Conservation (phyloP, 2,888 invertebrate species). For the Andrena praecox region DNA sequence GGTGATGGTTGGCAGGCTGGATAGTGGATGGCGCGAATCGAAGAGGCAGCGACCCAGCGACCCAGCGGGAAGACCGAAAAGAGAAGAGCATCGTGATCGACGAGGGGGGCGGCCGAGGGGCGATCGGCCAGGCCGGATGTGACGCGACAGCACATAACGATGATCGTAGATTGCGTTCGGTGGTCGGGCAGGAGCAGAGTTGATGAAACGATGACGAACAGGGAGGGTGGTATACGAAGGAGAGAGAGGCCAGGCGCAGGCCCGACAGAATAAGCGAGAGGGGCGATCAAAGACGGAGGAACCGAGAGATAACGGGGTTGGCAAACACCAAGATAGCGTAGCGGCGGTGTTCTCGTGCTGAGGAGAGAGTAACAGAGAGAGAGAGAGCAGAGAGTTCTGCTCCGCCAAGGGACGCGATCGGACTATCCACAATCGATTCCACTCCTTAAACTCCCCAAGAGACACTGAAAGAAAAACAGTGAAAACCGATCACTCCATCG, state of each 20-base stretch:
- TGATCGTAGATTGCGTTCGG: conserved; percentile 78
- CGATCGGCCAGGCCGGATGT: conserved; percentile 74
- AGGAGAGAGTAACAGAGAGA: conserved; percentile 9
- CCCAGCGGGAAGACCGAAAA: conserved; percentile 28
- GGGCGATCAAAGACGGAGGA: conserved; percentile 73
- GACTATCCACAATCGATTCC: conserved; percentile 15
- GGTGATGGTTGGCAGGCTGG: neutral
- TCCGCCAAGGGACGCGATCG: conserved; percentile 8
- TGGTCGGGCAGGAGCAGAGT: conserved; percentile 59
- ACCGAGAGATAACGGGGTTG: conserved; percentile 83
- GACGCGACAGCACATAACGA: conserved; percentile 80
- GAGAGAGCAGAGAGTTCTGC: conserved; percentile 23
- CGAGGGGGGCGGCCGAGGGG: conserved; percentile 29
- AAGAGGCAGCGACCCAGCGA: conserved; percentile 15
- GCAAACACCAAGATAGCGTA: conserved; percentile 83
- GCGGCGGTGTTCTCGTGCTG: conserved; percentile 71
- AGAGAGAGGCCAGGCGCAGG: conserved; percentile 1
- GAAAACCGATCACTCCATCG: too few species aligned
- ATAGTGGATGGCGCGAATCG: neutral
- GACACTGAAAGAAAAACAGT: too few species aligned
- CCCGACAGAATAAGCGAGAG: conserved; percentile 65
- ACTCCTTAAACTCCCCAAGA: neutral
- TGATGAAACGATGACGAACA: conserved; percentile 57
- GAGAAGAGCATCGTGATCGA: conserved; percentile 22
- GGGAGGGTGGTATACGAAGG: conserved; percentile 34